Evolutionary conservation across 92 coral and sea anemone genomes (phyloP), one percentile per base, ranked within the genome.

Genomic region (Parazoanthus swiftii): DNA sequence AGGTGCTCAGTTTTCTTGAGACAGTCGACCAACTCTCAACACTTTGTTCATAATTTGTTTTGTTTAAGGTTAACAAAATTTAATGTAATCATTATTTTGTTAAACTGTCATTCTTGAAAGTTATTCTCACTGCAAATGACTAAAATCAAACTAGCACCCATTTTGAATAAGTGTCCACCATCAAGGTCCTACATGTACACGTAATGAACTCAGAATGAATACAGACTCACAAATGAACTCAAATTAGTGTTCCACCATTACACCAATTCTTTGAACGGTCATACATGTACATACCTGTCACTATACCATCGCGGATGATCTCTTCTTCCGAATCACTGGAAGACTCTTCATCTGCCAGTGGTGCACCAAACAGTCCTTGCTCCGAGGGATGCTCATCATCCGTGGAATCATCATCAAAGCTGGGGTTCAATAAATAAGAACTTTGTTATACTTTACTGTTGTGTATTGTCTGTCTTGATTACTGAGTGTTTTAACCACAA

Each of bases 301-400:
- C 87, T 71, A 84, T 48, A 25, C 87, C 87, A 71, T 71, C 87
- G 2, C 77, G 23, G 54, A 84, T 46, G 25, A 84, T 20, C 42
- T 84, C 87, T 26, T 84, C 87, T 29, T 84, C 87, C 0, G 87
- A 84, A 63, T 84, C 87, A 84, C 87, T 84, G n/a, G 87, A 84
- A 3, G 87, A 84, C 8, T 84, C 87, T 71, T 84, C 87, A 84
- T 84, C 87, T 70, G 79, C 87, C 6, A 84, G 16, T 8, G 87
- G 79, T 1, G 87, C 79, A 71, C 87, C 87, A 84, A 84, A 84
- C 67, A 84, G 77, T 42, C 78, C 77, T 26, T 42, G 65, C 77
- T 43, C 54, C 0, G 63, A 59, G 23, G 87, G 66, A 21, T 84
- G 79, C 23, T 84, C 87, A 9, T 84, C 87, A 46, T 84, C 87